Evolutionary conservation across 2,113 vertebrate genomes (phyloP).

Genomic region (Pontoporia blainvillei): DNA sequence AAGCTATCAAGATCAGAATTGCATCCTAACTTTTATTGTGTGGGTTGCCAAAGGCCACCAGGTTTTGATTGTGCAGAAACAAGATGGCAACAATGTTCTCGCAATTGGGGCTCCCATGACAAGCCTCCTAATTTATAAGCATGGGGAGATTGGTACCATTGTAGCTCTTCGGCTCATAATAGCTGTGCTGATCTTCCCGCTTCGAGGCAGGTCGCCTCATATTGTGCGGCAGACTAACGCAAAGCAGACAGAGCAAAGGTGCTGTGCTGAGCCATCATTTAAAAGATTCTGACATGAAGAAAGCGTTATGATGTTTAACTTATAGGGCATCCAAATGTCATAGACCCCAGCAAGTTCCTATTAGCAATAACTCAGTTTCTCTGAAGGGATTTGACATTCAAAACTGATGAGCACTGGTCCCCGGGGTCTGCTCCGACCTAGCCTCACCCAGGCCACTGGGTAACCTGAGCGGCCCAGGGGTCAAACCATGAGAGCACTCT

Average conservation of each 20-base stretch:
- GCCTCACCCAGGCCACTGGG: constrained; percentile 84
- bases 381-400: constrained; percentile 87
- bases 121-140: constrained; percentile 28
- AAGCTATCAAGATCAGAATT: constrained; percentile 20
- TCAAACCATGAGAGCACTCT: constrained; percentile 86
- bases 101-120: constrained; percentile 34
- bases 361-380: constrained; percentile 87
- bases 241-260: constrained; percentile 77
- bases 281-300: constrained; percentile 79
- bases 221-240: constrained; percentile 23
- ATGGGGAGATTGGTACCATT: not conserved
- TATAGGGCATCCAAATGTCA: constrained; percentile 89
- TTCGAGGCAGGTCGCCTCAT: constrained; percentile 62
- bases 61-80: constrained; percentile 56
- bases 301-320: constrained; percentile 86
- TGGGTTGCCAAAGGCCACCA: constrained; percentile 49
- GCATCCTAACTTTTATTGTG: constrained; percentile 38
- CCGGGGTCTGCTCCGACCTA: constrained; percentile 79
- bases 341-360: constrained; percentile 82
- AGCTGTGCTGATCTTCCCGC: constrained; percentile 8
- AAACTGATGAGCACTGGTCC: constrained; percentile 85
- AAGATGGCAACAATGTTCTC: constrained; percentile 13
- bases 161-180: constrained; percentile 37
- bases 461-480: constrained; percentile 85
- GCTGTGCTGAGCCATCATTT: constrained; percentile 80